These are phyloP conservation scores for Cephalopachus bancanus DNA, from an alignment of 2,797 vertebrate species.

Conservation along the genomic window DNA sequence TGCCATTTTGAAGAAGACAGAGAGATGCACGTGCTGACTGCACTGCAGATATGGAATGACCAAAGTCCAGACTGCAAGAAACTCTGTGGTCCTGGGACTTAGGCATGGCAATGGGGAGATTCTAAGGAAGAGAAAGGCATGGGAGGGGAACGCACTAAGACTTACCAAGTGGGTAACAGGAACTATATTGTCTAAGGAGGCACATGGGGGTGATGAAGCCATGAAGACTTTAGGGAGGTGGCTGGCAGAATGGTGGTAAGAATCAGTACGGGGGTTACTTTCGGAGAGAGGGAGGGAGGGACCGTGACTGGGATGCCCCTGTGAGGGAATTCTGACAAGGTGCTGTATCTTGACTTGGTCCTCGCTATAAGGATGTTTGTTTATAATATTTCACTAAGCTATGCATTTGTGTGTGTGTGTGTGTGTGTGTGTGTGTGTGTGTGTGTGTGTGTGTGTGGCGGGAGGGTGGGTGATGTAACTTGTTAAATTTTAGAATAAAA, in stretches of 20 bases:
- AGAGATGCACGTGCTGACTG: not conserved
- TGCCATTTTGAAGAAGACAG: not conserved
- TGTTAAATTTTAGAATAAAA: not conserved
- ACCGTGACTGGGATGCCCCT: not conserved
- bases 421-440: not conserved
- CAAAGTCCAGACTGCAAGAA: not conserved
- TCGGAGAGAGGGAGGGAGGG: not conserved
- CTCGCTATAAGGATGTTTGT: not conserved
- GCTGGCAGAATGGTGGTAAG: too few relatives aligned
- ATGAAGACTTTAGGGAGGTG: fast-evolving
- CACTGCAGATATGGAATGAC: too few relatives aligned
- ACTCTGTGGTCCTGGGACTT: not conserved
- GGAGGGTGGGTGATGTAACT: too few relatives aligned
- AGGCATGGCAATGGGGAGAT: not conserved
- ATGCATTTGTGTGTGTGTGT: not conserved
- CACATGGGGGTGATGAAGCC: not conserved
- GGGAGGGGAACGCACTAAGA: not conserved
- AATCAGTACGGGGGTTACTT: not conserved
- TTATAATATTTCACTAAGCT: not conserved
- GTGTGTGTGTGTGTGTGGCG: too few relatives aligned
- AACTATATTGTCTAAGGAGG: fast-evolving
- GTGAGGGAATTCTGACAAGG: not conserved
- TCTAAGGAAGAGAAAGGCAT: not conserved
- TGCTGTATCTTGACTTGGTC: not conserved
- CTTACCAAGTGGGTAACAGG: not conserved